These are phyloP conservation scores for Trichopoda pennipes DNA, from an alignment of 2,888 invertebrate species.

Conservation along the genomic window DNA sequence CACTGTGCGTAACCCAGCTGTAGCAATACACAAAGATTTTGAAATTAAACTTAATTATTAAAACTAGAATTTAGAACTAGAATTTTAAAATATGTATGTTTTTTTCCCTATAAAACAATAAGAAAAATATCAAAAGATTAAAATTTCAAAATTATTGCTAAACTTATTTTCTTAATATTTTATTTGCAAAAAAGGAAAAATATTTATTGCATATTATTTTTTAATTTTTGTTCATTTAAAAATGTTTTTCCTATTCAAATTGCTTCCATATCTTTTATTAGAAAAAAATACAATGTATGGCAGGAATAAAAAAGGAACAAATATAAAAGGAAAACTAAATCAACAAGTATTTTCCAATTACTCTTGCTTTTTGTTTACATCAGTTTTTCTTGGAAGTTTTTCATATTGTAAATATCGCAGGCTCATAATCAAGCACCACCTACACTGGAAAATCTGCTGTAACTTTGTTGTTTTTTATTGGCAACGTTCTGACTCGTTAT, in stretches of 20 bases:
- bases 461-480: slow-evolving; percentile 65
- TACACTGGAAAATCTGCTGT: slow-evolving; percentile 62
- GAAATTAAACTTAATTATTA: slow-evolving; percentile 83
- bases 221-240: too few relatives aligned
- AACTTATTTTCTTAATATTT: too few relatives aligned
- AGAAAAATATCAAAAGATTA: not conserved
- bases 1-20: slow-evolving; percentile 91
- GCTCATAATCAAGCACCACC: slow-evolving; percentile 71
- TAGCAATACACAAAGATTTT: slow-evolving; percentile 91
- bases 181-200: too few relatives aligned
- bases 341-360: slow-evolving; percentile 62
- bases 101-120: not conserved
- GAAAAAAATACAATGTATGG: not conserved
- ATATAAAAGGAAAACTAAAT: slow-evolving; percentile 31
- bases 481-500: slow-evolving; percentile 49
- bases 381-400: slow-evolving; percentile 41
- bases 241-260: not conserved
- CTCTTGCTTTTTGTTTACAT: slow-evolving; percentile 45
- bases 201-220: too few relatives aligned
- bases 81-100: not conserved
- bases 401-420: slow-evolving; percentile 57
- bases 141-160: too few relatives aligned
- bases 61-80: not conserved
- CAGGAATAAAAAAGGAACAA: slow-evolving; percentile 33
- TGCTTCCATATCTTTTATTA: not conserved